Conservation (phyloP, 2,888 invertebrate species). For the Hyposoter didymator region DNA sequence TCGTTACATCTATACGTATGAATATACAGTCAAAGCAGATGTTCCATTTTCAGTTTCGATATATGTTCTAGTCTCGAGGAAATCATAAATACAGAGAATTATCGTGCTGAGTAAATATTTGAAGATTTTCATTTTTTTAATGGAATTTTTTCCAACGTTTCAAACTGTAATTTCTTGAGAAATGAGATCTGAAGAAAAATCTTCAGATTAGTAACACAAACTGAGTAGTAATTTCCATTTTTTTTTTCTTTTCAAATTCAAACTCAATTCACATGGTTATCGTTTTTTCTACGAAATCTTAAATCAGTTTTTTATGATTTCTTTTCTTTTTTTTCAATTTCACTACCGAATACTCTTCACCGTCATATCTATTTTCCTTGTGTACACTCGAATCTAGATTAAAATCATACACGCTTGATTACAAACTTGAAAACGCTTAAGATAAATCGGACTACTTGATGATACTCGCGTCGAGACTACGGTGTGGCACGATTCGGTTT, state of each 20-base stretch:
- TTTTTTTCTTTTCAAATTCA: background rate
- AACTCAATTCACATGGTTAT: background rate
- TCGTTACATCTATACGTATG: background rate
- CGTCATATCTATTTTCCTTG: conserved; percentile 27
- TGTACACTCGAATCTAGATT: conserved; percentile 50
- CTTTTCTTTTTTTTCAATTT: conserved; percentile 24
- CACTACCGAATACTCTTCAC: conserved; percentile 1
- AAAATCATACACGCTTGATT: conserved; percentile 42
- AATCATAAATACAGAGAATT: conserved; percentile 32
- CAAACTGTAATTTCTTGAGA: background rate
- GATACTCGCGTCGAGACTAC: background rate
- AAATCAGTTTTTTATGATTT: background rate
- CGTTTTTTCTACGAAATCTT: background rate
- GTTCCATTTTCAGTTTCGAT: conserved; percentile 53
- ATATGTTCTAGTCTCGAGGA: conserved; percentile 21
- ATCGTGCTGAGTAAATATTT: conserved; percentile 11
- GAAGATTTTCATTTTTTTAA: background rate
- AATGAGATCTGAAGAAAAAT: background rate
- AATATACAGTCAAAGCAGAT: conserved; percentile 19
- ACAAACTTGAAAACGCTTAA: conserved; percentile 35
- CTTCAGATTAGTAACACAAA: background rate
- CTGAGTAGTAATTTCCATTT: background rate
- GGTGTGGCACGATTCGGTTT: background rate
- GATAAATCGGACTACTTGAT: conserved; percentile 31
- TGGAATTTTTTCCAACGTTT: background rate